Evolutionary conservation across 2,113 vertebrate species (phyloP), one percentile per base, ranked within the genome.

Genomic region (Datnioides undecimradiatus): DNA sequence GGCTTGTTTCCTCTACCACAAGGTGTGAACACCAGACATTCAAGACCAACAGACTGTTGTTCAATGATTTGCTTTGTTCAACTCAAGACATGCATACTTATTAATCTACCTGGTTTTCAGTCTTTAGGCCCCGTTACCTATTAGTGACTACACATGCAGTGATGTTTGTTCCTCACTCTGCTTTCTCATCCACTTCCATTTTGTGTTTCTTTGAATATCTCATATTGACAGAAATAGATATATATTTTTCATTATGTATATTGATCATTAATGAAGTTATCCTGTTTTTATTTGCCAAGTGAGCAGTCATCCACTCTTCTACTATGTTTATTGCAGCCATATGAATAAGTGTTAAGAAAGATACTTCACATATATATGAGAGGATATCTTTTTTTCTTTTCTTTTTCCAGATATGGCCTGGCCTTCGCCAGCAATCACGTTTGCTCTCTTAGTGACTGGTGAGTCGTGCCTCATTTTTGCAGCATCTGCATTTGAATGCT

Each of bases 391-490:
- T 3, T 25, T 69, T 58, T 65, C 3, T 51, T 63, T 21, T 43
- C 14, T 66, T 10, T 81, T 58, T 85, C 4, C 75, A 96, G 95
- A 83, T 96, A 96, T 38, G 95, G 89, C 38, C 54, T 96, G 52
- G 95, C 95, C 27, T 55, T 80, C 55, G 70, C 58, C 52, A 83
- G 91, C 43, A 66, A 79, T 2, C 95, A 95, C 40, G 92, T 96
- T 43, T 96, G 95, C 73, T 84, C 94, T 27, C 94, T 96, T 19
- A 87, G 27, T 69, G 91, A 94, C 87, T 95, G 95, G 95, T 96
- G 79, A 73, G 94, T 93, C 63, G 5, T 48, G 55, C 43, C 14
- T 86, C 16, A 31, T 40, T 55, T 23, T 25, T 43, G 7, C 13
- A 4, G 1, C 27, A 58, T 34, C 21, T 59, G 29, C 16, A 33